Conservation (phyloP, 2,113 vertebrate species). For the Jacana jacana region DNA sequence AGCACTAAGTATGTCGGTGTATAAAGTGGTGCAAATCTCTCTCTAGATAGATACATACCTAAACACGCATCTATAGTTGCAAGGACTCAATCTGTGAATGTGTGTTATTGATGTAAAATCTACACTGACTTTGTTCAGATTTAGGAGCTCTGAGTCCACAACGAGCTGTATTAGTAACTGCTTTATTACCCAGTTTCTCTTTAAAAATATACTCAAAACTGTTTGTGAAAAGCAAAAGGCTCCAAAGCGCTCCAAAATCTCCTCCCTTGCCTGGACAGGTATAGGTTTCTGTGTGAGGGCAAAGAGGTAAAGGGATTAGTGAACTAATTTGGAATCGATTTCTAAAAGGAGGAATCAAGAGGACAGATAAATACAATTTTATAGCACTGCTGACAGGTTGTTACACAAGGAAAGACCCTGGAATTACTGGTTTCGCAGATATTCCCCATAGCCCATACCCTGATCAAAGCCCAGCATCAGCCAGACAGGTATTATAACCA, state of each 20-base stretch:
- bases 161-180: background rate
- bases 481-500: background rate
- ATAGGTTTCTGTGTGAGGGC: background rate
- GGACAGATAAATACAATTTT: background rate
- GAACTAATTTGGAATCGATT: background rate
- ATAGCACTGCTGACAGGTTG: background rate
- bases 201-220: background rate
- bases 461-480: background rate
- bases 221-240: background rate
- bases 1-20: background rate
- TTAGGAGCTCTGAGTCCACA: background rate
- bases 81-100: background rate
- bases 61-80: background rate
- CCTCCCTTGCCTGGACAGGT: background rate
- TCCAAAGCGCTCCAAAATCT: background rate
- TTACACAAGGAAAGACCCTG: background rate
- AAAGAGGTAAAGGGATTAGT: background rate
- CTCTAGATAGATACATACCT: too few relatives aligned
- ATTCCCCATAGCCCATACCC: background rate
- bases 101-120: background rate
- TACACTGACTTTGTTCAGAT: background rate
- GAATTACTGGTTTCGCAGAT: background rate
- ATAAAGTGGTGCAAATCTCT: background rate
- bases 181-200: rapidly evolving
- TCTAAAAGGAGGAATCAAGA: background rate